These are phyloP conservation scores for Glossosoma conforme DNA, from an alignment of 1,140 invertebrate species.

Conservation along the genomic window DNA sequence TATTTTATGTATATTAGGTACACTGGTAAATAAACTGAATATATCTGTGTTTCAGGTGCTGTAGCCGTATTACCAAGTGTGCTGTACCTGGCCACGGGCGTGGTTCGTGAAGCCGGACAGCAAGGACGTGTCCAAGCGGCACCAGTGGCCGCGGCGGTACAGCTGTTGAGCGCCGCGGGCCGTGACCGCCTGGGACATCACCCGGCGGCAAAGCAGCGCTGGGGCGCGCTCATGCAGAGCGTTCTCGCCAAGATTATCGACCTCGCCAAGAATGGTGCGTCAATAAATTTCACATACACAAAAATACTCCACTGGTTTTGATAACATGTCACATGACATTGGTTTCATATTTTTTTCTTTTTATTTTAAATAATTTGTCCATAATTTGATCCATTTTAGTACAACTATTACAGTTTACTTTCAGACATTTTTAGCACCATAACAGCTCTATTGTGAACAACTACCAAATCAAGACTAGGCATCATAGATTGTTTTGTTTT, in stretches of 20 bases:
- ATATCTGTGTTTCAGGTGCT: conserved; percentile 59
- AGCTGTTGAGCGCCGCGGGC: conserved; percentile 62
- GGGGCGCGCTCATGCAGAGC: conserved; percentile 78
- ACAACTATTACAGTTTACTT: too few relatives aligned
- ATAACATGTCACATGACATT: too few relatives aligned
- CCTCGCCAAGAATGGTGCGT: conserved; percentile 73
- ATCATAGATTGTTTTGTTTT: too few relatives aligned
- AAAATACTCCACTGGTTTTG: too few relatives aligned
- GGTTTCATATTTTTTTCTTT: too few relatives aligned
- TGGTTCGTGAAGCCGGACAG: conserved; percentile 71
- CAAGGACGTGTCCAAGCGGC: conserved; percentile 53
- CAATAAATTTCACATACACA: neutral
- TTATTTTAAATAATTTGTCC: too few relatives aligned
- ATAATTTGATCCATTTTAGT: too few relatives aligned
- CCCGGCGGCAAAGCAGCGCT: conserved; percentile 53
- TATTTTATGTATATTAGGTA: neutral
- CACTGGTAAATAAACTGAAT: too few relatives aligned
- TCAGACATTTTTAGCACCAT: too few relatives aligned
- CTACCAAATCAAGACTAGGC: too few relatives aligned
- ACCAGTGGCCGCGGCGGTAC: conserved; percentile 63
- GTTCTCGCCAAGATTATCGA: conserved; percentile 84
- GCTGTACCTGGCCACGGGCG: conserved; percentile 85
- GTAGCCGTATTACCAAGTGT: conserved; percentile 86
- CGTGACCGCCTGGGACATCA: conserved; percentile 62
- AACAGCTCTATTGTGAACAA: too few relatives aligned